Evolutionary conservation across 2,888 invertebrate genomes (phyloP), one percentile per base, ranked within the genome.

Genomic region (Pyrocoelia pectoralis): DNA sequence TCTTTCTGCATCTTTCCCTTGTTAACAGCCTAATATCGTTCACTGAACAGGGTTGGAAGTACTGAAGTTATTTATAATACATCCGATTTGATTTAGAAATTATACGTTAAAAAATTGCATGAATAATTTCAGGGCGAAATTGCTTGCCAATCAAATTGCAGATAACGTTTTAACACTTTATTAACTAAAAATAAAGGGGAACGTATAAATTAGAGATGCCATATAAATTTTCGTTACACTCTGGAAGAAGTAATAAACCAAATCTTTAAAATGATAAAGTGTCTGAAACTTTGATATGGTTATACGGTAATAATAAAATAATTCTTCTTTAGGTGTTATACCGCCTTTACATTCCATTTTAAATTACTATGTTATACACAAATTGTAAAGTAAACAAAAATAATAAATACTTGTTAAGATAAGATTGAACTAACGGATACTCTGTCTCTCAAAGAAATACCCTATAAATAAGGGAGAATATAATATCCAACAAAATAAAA

Each of bases 181-280:
- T 46, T 17, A 46, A 15, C 46, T 17, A 18, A 10, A 46, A 15
- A n/a, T 46, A 46, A 46, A 46, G 15, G 12, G 18, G 17, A 10
- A n/a, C 17, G 15, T 17, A 46, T 46, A 46, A 46, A 46, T 46
- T 46, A 46, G 10, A n/a, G n/a, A 46, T 18, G 10, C 17, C 46
- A 46, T 46, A 46, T 46, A 46, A 46, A 46, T 46, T 46, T 18
- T 46, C 46, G 18, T 46, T 46, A 46, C 15, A 9, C 17, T 46
- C 46, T 17, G 15, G 46, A 46, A 46, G 46, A 46, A 24, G 18
- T 46, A 46, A 46, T 46, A 46, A 46, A 46, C 17, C 46, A 46
- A 46, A 46, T 46, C 46, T 46, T 46, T 46, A 46, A 46, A 46
- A 46, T 46, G 46, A 46, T 46, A 46, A 46, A 46, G 17, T 17